Evolutionary conservation across 2,797 vertebrate species (phyloP).

Genomic region (Muscicapa striata): DNA sequence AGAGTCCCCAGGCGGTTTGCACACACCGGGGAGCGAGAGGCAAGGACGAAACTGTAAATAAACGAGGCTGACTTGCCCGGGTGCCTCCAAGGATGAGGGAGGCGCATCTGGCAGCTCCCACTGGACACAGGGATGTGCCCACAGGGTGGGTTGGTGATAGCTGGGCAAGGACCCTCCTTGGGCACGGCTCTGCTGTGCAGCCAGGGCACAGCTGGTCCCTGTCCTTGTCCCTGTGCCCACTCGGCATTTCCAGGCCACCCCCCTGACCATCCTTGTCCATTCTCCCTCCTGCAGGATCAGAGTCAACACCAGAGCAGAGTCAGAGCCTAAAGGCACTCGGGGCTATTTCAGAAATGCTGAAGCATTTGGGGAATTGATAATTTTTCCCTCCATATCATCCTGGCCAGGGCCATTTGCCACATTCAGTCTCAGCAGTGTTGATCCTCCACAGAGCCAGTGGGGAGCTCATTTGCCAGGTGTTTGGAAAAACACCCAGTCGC

Average conservation of each 20-base stretch:
- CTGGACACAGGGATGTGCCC: not conserved
- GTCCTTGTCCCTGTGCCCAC: not conserved
- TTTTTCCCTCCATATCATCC: not conserved
- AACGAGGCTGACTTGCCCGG: not conserved
- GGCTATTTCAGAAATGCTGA: not conserved
- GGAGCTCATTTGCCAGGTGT: slow-evolving; percentile 14
- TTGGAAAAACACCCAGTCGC: not conserved
- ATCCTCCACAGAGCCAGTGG: not conserved
- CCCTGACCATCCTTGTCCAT: rapidly evolving
- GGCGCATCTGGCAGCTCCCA: not conserved
- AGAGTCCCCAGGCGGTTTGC: too few relatives aligned
- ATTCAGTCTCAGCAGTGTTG: not conserved
- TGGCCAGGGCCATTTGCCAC: not conserved
- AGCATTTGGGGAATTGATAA: not conserved
- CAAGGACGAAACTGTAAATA: rapidly evolving
- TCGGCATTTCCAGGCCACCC: rapidly evolving
- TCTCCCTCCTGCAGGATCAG: not conserved
- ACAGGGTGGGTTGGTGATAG: rapidly evolving
- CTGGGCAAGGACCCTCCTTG: rapidly evolving
- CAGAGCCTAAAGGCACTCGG: not conserved
- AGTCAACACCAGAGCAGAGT: rapidly evolving
- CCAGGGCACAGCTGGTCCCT: not conserved
- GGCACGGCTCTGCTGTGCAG: not conserved
- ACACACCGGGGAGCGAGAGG: not conserved
- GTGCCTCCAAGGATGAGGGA: not conserved